phyloP scores from a whole-genome alignment of 2,113 vertebrate species.

The Thalassoma bifasciatum region DNA sequence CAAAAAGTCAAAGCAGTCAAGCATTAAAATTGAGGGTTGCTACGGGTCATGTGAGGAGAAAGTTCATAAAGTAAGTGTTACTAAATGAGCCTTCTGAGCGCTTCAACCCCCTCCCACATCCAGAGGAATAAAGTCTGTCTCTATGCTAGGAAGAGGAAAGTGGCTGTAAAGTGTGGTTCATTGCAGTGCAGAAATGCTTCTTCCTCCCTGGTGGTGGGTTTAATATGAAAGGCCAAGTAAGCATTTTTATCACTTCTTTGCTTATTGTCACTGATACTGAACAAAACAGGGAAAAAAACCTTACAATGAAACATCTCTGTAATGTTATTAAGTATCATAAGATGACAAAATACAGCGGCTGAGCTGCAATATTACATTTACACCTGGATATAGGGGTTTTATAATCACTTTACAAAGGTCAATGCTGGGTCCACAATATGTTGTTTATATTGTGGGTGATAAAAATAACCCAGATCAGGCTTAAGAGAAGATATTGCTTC shows the following conservation, averaged over 20 bases:
- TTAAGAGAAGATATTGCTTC: too few species aligned
- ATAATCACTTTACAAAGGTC: too few species aligned
- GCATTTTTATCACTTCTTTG: conserved; percentile 50
- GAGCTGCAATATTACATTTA: conserved; percentile 18
- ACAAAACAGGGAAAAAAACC: conserved; percentile 6
- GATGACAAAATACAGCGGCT: conserved; percentile 11
- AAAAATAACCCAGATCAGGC: too few species aligned
- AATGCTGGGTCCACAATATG: too few species aligned
- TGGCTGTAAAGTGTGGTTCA: conserved; percentile 52
- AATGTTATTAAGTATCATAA: conserved; percentile 27
- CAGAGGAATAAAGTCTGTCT: conserved; percentile 38
- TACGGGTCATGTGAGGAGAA: conserved; percentile 28
- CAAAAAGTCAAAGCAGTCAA: not conserved
- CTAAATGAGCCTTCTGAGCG: conserved; percentile 25
- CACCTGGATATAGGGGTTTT: too few species aligned
- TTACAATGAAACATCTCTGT: conserved; percentile 2
- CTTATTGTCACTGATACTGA: conserved; percentile 33
- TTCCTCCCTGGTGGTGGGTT: conserved; percentile 39
- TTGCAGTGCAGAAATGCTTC: conserved; percentile 48
- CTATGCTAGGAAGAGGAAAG: conserved; percentile 25
- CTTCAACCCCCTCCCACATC: conserved; percentile 37
- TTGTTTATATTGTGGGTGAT: too few species aligned
- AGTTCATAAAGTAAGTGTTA: conserved; percentile 27
- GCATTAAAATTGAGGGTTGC: not conserved
- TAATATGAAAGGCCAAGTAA: conserved; percentile 68